Conservation (phyloP, 2,888 invertebrate species). For the Harpalus rubripes region DNA sequence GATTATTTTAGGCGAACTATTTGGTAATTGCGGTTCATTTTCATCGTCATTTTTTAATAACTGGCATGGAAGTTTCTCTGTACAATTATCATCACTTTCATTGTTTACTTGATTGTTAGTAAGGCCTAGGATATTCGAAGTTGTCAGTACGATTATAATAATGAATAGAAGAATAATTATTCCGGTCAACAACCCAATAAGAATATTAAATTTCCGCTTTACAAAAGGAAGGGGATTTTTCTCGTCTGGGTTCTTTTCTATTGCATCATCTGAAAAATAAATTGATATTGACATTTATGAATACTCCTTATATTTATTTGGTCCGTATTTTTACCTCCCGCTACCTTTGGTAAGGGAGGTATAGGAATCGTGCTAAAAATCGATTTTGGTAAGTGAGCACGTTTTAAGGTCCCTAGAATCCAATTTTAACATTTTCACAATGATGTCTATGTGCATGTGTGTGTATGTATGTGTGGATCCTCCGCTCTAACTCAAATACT, state of each 20-base stretch:
- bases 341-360: too few species aligned
- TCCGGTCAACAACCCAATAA: background rate
- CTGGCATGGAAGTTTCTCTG: background rate
- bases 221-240: background rate
- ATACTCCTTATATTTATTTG: too few species aligned
- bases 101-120: background rate
- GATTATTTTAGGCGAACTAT: slow-evolving; percentile 50
- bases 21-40: slow-evolving; percentile 2
- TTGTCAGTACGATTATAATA: slow-evolving; percentile 12
- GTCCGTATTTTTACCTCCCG: too few species aligned
- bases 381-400: too few species aligned
- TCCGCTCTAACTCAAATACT: too few species aligned
- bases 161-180: background rate
- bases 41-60: background rate
- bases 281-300: background rate
- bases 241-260: background rate
- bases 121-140: background rate
- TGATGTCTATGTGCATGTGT: too few species aligned
- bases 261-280: slow-evolving; percentile 1
- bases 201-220: background rate
- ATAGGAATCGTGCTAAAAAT: too few species aligned
- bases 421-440: too few species aligned
- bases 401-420: too few species aligned
- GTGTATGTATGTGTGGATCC: too few species aligned
- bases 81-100: background rate